Evolutionary conservation across 1,140 invertebrate species (phyloP).

Genomic region (Drosophila ambigua): DNA sequence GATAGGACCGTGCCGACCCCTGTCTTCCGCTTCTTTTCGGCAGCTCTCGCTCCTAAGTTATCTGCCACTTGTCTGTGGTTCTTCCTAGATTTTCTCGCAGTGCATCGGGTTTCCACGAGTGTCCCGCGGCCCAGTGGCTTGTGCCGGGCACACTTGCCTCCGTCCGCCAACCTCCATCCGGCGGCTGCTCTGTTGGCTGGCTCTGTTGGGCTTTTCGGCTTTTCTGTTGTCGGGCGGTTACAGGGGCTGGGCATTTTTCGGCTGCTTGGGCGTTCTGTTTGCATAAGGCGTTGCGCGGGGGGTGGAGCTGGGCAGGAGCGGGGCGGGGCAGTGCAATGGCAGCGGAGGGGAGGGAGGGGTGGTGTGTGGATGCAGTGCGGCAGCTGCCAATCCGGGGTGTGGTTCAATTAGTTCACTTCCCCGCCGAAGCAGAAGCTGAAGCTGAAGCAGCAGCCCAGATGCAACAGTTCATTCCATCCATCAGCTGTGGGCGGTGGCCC

Average conservation of each 20-base stretch:
- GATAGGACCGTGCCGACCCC: no score
- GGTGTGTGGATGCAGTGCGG: conserved; percentile 17
- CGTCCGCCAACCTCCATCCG: conserved; percentile 7
- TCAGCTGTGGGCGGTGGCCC: conserved; percentile 31
- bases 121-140: conserved; percentile 36
- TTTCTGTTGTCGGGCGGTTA: conserved; percentile 23
- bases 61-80: no score
- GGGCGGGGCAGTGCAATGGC: not conserved
- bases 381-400: conserved; percentile 50
- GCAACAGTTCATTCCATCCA: conserved; percentile 50
- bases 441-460: conserved; percentile 18
- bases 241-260: conserved; percentile 44
- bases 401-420: conserved; percentile 58
- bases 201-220: conserved; percentile 23
- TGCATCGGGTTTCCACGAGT: conserved; percentile 21
- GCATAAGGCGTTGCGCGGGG: conserved; percentile 19
- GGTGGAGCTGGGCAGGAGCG: conserved; percentile 1
- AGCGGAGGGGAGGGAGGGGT: no score
- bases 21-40: no score
- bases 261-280: conserved; percentile 52
- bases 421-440: conserved; percentile 7
- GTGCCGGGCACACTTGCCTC: conserved; percentile 46
- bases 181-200: conserved; percentile 2
- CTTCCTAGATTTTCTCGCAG: conserved; percentile 18
- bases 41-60: no score